phyloP scores from a whole-genome alignment of 1,140 invertebrate species.

The Dendrolimus kikuchii region DNA sequence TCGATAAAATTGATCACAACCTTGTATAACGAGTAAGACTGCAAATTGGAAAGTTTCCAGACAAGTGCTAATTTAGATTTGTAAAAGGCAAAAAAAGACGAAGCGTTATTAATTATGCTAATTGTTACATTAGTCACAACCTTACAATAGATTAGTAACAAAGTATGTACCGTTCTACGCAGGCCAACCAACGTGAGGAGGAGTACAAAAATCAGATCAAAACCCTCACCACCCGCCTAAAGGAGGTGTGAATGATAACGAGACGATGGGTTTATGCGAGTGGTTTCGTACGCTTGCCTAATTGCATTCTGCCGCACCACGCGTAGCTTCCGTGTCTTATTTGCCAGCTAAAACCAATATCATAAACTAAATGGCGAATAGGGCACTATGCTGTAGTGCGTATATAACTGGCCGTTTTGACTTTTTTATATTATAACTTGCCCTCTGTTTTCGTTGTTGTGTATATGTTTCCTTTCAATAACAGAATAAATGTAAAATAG shows the following conservation, averaged over 20 bases:
- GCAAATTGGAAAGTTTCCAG: too few species aligned
- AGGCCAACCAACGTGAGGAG: slow-evolving; percentile 99
- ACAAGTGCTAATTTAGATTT: too few species aligned
- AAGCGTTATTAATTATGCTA: background rate
- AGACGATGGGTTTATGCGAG: slow-evolving; percentile 40
- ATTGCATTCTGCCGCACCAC: slow-evolving; percentile 58
- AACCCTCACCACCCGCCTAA: slow-evolving; percentile 97
- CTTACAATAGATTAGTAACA: slow-evolving; percentile 14
- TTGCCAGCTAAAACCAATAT: slow-evolving; percentile 18
- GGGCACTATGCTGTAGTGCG: slow-evolving; percentile 37
- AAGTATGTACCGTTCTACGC: slow-evolving; percentile 49
- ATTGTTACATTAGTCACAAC: background rate
- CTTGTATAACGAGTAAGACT: too few species aligned
- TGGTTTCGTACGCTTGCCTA: slow-evolving; percentile 60
- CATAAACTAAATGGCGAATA: slow-evolving; percentile 25
- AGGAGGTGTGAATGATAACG: slow-evolving; percentile 88
- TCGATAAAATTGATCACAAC: too few species aligned
- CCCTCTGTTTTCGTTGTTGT: slow-evolving; percentile 38
- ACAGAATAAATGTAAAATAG: slow-evolving; percentile 38
- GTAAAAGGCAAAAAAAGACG: too few species aligned
- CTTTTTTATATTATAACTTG: slow-evolving; percentile 14
- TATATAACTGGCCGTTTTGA: slow-evolving; percentile 34
- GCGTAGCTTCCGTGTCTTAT: slow-evolving; percentile 35
- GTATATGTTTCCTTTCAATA: slow-evolving; percentile 29
- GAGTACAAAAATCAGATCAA: slow-evolving; percentile 99